Evolutionary conservation across 2,888 invertebrate genomes (phyloP), one percentile per base, ranked within the genome.

Genomic region (Heliothis peltigera): DNA sequence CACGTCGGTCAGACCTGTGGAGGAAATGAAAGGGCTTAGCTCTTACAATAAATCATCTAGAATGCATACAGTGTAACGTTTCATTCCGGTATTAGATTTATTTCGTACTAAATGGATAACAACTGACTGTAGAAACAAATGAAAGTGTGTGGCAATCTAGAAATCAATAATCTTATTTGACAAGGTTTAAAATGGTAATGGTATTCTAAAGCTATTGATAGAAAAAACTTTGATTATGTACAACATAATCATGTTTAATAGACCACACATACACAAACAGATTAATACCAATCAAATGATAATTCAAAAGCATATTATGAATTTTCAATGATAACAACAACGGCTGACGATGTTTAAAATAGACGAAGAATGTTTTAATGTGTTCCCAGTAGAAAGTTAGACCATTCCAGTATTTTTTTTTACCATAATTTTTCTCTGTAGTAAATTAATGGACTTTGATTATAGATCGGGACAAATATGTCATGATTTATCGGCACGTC

Each of bases 1-100:
- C 69, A 56, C 68, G 70, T 49, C 12, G 18, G 28, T 65, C 65
- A 70, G 72, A 82, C 79, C 87, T 87, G 87, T 51, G 64, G 59
- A 87, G 82, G 83, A 89, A 87, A 88, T 77, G 80, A 81, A 81
- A 83, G 75, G 69, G 63, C 80, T 81, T 62, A 74, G 62, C 53
- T 64, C 63, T 80, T 66, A n/a, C 10, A 39, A 39, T 39, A 73
- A 71, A 65, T 64, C 70, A 64, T 60, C 52, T 66, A 72, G 47
- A 65, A 81, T 61, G 58, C 62, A 54, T 51, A 39, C n/a, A n/a
- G 56, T 69, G 63, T 70, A 65, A 44, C 42, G 70, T 81, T 83
- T 68, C 72, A 49, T 71, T 70, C 70, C 74, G 75, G 60, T 52
- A 39, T 39, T 39, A n/a, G 39, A 39, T 39, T 39, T 39, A 39